A percentile compares a stretch with the other conserved stretches of the same genome.
Conservation (phyloP, 2,888 invertebrate species). For the Pyrgus malvae region DNA sequence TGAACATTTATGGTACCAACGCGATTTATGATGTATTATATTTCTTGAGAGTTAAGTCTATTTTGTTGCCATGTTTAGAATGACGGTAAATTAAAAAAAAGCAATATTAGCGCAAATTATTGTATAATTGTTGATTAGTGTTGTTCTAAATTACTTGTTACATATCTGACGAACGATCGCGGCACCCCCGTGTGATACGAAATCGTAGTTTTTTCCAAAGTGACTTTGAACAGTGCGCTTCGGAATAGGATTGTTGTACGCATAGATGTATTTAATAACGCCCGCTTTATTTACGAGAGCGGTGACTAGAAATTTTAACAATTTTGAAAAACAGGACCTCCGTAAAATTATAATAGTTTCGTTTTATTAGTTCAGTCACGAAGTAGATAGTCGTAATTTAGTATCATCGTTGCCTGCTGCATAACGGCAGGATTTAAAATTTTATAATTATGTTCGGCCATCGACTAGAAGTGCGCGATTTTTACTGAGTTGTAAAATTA, state of each 20-base stretch:
- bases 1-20: not conserved
- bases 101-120: conserved; percentile 25
- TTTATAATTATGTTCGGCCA: conserved; percentile 22
- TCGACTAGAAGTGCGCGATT: not conserved
- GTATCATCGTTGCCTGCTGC: conserved; percentile 3
- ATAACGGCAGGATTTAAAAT: conserved; percentile 19
- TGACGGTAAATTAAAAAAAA: conserved; percentile 10
- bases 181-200: conserved; percentile 5
- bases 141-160: conserved; percentile 17
- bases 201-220: conserved; percentile 25
- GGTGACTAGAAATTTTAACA: conserved; percentile 2
- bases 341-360: conserved; percentile 11
- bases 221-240: conserved; percentile 16
- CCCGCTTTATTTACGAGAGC: not conserved
- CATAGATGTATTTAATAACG: not conserved
- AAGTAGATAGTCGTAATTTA: conserved; percentile 32
- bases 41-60: conserved; percentile 7
- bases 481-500: no score
- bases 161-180: conserved; percentile 12
- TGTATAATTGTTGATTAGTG: conserved; percentile 20
- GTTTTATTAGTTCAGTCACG: conserved; percentile 17
- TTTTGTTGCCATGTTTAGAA: conserved; percentile 14
- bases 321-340: conserved; percentile 12
- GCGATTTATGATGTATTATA: not conserved
- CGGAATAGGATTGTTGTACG: not conserved